Conservation (phyloP, 2,113 vertebrate species). For the Ploceus nigricollis region DNA sequence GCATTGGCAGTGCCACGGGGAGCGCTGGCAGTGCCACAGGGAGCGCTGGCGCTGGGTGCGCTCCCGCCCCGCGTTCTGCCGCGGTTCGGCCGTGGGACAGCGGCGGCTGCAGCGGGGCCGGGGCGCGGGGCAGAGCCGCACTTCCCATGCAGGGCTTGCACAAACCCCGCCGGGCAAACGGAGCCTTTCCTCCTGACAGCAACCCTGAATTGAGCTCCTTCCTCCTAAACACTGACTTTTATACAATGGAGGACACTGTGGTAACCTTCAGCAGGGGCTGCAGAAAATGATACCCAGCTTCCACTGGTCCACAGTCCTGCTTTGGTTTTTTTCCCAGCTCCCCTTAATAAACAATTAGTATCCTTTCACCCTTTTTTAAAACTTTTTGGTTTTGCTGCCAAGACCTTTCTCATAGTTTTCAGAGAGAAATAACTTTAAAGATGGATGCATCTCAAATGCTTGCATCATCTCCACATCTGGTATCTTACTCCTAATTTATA, state of each 20-base stretch:
- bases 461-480: not conserved
- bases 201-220: not conserved
- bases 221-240: not conserved
- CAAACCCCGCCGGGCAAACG: not conserved
- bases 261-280: not conserved
- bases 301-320: not conserved
- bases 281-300: not conserved
- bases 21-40: too few relatives aligned
- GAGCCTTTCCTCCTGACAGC: not conserved
- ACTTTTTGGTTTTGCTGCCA: not conserved
- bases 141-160: not conserved
- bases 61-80: too few relatives aligned
- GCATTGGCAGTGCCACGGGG: too few relatives aligned
- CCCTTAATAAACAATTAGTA: not conserved
- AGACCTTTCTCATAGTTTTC: not conserved
- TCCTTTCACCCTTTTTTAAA: not conserved
- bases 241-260: rapidly evolving
- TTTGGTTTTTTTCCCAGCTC: not conserved
- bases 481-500: not conserved
- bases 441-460: not conserved
- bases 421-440: not conserved
- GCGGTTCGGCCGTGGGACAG: too few relatives aligned
- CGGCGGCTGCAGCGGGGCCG: too few relatives aligned
- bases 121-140: rapidly evolving
- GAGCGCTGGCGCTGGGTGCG: rapidly evolving